Conservation (phyloP, 2,888 invertebrate genomes). For the Druceiella hillmani region DNA sequence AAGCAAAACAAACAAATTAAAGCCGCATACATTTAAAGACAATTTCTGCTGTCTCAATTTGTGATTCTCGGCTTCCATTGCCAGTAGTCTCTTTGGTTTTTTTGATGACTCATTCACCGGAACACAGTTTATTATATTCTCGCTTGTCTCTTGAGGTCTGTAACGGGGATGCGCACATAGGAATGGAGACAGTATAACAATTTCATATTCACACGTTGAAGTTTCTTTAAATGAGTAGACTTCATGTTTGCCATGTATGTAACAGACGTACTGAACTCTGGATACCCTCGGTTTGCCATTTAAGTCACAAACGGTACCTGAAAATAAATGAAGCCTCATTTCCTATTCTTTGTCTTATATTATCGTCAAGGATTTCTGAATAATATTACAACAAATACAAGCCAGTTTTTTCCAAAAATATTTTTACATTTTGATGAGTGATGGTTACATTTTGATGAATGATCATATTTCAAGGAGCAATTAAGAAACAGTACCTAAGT, state of each 20-base stretch:
- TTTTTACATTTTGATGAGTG: too few relatives aligned
- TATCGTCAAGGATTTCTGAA: too few relatives aligned
- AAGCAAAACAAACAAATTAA: slow-evolving; percentile 23
- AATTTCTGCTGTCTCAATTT: slow-evolving; percentile 59
- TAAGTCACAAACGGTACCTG: slow-evolving; percentile 80
- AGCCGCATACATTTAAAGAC: slow-evolving; percentile 47
- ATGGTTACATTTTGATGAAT: too few relatives aligned
- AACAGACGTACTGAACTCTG: slow-evolving; percentile 84
- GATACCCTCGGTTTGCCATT: slow-evolving; percentile 79
- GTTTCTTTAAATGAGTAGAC: slow-evolving; percentile 90
- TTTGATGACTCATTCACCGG: slow-evolving; percentile 61
- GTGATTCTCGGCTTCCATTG: slow-evolving; percentile 66
- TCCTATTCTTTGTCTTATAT: too few relatives aligned
- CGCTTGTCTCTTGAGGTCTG: slow-evolving; percentile 70
- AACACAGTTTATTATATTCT: slow-evolving; percentile 70
- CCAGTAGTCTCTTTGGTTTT: slow-evolving; percentile 66
- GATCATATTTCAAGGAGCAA: too few relatives aligned
- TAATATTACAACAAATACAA: too few relatives aligned
- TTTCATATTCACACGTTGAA: slow-evolving; percentile 92
- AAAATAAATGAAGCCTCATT: slow-evolving; percentile 19
- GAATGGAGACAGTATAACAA: slow-evolving; percentile 77
- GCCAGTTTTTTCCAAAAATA: too few relatives aligned
- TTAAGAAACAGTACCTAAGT: too few relatives aligned
- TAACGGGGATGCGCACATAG: slow-evolving; percentile 89
- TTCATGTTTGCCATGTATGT: slow-evolving; percentile 82